Evolutionary conservation across 2,113 vertebrate genomes (phyloP).

Genomic region (Sprattus sprattus): DNA sequence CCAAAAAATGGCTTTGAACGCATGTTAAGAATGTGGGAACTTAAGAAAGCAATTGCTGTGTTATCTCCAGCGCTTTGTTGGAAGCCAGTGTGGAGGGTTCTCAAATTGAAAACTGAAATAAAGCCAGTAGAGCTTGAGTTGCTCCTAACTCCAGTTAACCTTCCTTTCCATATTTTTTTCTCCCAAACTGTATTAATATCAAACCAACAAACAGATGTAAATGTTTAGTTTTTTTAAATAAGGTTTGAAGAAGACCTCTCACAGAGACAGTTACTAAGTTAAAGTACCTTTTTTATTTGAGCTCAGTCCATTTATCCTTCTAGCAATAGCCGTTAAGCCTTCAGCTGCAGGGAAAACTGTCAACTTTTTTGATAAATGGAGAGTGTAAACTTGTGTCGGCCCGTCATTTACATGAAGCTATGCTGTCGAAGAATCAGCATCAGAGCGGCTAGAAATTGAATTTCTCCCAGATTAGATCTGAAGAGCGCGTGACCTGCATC

Average conservation of each 20-base stretch:
- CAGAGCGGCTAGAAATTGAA: constrained; percentile 28
- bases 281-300: not conserved
- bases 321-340: not conserved
- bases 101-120: not conserved
- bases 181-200: too few relatives aligned
- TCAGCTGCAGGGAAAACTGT: not conserved
- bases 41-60: constrained; percentile 37
- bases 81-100: not conserved
- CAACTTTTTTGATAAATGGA: not conserved
- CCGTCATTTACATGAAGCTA: constrained; percentile 45
- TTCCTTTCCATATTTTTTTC: not conserved
- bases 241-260: not conserved
- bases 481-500: constrained; percentile 31
- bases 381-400: constrained; percentile 8
- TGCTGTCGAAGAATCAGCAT: constrained; percentile 21
- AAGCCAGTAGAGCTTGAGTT: not conserved
- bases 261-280: not conserved
- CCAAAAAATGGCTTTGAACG: constrained; percentile 39
- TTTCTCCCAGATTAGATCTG: constrained; percentile 31
- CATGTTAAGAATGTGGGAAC: constrained; percentile 38
- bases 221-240: not conserved
- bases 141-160: not conserved
- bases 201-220: not conserved
- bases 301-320: not conserved
- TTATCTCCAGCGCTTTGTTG: constrained; percentile 17